Percentiles rank a stretch among this genome's conserved stretches.
These are phyloP conservation scores for Drosophila picticornis DNA, from an alignment of 2,888 invertebrate genomes.

Conservation along the genomic window DNA sequence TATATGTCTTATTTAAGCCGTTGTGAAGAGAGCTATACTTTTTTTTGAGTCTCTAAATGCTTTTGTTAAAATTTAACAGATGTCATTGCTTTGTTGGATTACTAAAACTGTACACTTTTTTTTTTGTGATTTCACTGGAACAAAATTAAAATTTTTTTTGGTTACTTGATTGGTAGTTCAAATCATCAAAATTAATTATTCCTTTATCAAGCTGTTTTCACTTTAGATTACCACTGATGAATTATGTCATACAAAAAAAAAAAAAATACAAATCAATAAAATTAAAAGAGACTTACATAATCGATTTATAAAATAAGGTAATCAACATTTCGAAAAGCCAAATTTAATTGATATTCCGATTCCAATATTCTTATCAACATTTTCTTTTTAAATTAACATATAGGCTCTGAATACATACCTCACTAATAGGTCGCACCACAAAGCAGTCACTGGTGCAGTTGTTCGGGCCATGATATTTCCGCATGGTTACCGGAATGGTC, in stretches of 20 bases:
- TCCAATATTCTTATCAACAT: background rate
- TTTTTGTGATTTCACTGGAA: background rate
- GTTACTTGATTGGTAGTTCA: background rate
- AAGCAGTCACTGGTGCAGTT: conserved; percentile 74
- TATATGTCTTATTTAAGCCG: background rate
- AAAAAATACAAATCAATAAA: background rate
- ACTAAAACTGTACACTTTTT: background rate
- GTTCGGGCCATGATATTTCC: conserved; percentile 64
- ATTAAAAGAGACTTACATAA: background rate
- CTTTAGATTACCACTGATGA: background rate
- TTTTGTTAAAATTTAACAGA: background rate
- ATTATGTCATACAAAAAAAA: background rate
- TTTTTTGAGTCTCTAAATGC: background rate
- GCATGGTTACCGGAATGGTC: conserved; percentile 76
- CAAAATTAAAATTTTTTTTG: background rate
- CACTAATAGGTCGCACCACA: conserved; percentile 72
- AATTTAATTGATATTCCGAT: background rate
- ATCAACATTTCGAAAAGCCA: background rate
- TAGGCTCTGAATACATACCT: conserved; percentile 57
- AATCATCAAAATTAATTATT: background rate
- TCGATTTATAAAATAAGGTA: too few species aligned
- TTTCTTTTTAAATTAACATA: background rate
- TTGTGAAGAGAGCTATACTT: background rate
- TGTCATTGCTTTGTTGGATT: background rate
- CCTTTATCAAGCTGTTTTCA: background rate